A percentile compares a stretch with the other conserved stretches of the same genome.
Conservation (phyloP, 2,113 vertebrate species). For the Dasyornis broadbenti region DNA sequence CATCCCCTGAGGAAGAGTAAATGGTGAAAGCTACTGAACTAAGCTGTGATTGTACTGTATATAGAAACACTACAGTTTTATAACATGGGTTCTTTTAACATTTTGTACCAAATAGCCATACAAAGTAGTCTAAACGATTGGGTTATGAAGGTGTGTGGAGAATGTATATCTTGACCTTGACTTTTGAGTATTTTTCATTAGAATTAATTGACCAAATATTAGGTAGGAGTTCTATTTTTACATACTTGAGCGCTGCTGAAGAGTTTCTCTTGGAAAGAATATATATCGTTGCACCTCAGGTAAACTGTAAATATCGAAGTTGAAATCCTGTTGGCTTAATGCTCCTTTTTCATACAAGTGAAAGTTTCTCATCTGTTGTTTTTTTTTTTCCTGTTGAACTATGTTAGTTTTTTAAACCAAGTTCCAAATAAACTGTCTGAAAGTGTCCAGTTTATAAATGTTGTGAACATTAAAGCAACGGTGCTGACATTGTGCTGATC, state of each 20-base stretch:
- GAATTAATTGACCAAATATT: slow-evolving; percentile 78
- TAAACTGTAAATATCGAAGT: slow-evolving; percentile 69
- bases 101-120: slow-evolving; percentile 75
- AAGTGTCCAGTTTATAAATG: slow-evolving; percentile 33
- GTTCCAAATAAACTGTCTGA: slow-evolving; percentile 47
- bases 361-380: slow-evolving; percentile 34
- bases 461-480: not conserved
- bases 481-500: not conserved
- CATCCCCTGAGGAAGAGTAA: slow-evolving; percentile 51
- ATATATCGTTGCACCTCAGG: slow-evolving; percentile 77
- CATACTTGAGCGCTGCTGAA: slow-evolving; percentile 78
- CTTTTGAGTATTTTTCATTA: slow-evolving; percentile 71
- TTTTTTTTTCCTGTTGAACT: slow-evolving; percentile 29
- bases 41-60: slow-evolving; percentile 78
- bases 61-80: slow-evolving; percentile 77
- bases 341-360: slow-evolving; percentile 9
- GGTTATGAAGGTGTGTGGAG: slow-evolving; percentile 61
- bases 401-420: slow-evolving; percentile 18
- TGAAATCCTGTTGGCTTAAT: slow-evolving; percentile 61
- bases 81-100: slow-evolving; percentile 66
- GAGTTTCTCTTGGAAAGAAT: slow-evolving; percentile 62
- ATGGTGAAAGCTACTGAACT: slow-evolving; percentile 73
- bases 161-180: slow-evolving; percentile 66
- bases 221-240: slow-evolving; percentile 70
- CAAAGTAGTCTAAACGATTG: slow-evolving; percentile 59